Conservation (phyloP, 2,888 invertebrate species). For the Palloptera scutellata region DNA sequence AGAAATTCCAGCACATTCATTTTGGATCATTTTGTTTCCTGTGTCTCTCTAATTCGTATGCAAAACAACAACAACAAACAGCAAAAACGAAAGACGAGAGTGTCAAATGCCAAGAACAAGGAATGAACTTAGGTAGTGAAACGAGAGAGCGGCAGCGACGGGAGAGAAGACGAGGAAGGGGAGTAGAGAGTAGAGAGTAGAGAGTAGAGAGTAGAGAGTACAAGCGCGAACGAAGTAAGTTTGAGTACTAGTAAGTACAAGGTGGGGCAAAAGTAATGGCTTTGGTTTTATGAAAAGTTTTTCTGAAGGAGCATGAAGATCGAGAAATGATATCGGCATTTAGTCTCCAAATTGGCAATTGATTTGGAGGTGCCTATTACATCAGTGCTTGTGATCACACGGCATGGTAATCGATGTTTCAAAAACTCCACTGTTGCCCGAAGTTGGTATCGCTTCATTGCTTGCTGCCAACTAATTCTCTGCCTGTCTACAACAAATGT, state of each 20-base stretch:
- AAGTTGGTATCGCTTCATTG: too few species aligned
- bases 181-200: neutral
- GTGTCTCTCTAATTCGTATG: slow-evolving; percentile 42
- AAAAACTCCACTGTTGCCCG: too few species aligned
- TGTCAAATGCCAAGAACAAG: neutral
- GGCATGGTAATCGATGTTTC: too few species aligned
- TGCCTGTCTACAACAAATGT: neutral
- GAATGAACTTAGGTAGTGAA: neutral
- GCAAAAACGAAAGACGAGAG: slow-evolving; percentile 6
- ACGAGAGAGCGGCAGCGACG: neutral
- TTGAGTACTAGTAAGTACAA: neutral
- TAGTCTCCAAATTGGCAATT: too few species aligned
- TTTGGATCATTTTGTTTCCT: slow-evolving; percentile 40
- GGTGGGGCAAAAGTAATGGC: too few species aligned
- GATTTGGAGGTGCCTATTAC: too few species aligned
- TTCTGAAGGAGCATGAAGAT: too few species aligned
- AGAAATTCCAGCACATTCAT: slow-evolving; percentile 58
- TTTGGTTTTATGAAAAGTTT: too few species aligned
- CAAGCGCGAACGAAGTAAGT: too few species aligned
- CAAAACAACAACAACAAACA: slow-evolving; percentile 38
- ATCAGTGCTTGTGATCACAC: neutral
- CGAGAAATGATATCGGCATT: too few species aligned
- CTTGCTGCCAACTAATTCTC: too few species aligned
- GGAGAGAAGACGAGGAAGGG: neutral
- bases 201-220: neutral